Base-by-base conservation (phyloP, 2,888 invertebrate species). In the Leptopilina myrica region DNA sequence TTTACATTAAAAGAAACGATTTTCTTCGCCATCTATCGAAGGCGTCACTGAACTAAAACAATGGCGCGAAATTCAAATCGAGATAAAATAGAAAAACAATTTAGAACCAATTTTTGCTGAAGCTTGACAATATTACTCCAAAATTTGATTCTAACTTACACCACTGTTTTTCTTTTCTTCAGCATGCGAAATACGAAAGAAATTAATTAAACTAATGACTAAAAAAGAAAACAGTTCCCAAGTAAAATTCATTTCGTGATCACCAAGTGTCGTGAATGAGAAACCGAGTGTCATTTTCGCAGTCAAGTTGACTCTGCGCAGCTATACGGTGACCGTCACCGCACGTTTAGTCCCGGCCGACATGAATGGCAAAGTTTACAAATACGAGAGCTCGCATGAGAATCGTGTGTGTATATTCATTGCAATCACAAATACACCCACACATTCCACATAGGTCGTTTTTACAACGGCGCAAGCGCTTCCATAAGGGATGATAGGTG, bases 361-460 rank as follows among this genome's bases (percentile, higher is more conserved):
- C 77, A 80, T 84, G 84, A 87, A 85, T 83, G 83, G 78, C 75
- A 81, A 79, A 80, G 77, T 73, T 75, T 77, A 82, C 76, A 79
- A 77, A 81, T 78, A 78, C 78, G 78, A 33, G 33, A 33, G 33
- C 33, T 33, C 33, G n/a, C n/a, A 33, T 33, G 33, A 33, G 5
- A 5, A 77, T 76, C 46, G 66, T 65, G 56, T 33, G 8, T 73
- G 73, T 53, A 53, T 73, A 5, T 73, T 14, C 53, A 56, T 69
- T 11, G 15, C 14, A n/a, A 33, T 1, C 56, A 7, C 43, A 43
- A 8, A 43, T 8, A 43, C 43, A 43, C 1, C 14, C 40, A 73
- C 33, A 73, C 56, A 73, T 73, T 33, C 56, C 26, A n/a, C n/a
- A 73, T 53, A 73, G 73, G 56, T 73, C 56, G 56, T 56, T n/a